Base-by-base conservation (phyloP, 1,140 invertebrate species). In the Caenorhabditis latens region DNA sequence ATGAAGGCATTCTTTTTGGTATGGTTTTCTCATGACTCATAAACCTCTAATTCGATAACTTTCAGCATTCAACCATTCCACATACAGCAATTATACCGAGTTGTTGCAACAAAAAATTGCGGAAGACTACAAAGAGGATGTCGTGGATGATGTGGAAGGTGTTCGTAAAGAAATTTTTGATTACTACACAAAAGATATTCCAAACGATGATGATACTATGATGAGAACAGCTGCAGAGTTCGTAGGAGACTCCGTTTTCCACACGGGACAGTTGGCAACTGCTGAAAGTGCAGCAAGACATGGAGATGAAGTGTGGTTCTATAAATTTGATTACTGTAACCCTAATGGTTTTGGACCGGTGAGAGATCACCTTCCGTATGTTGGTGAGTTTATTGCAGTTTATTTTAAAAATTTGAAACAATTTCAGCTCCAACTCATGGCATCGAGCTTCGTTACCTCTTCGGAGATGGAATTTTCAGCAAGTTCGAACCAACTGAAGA, bases 391-490 rank as follows among this genome's bases (percentile, higher is more conserved):
- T 75, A 42, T 46, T 7, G n/a, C 2, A n/a, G n/a, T 21, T 48
- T 21, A 4, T 42, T 85, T 42, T 43, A 7, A 21, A 6, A 21
- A 14, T 40, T 11, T 24, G 9, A 24, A 19, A 9, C 13, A 8
- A 1, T 82, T 86, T 50, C 55, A 86, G 86, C 50, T 11, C 83
- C 90, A 6, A 91, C 90, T 5, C 90, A 91, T 79, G 86, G 90
- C 40, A 90, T 83, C 4, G 90, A 91, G 48, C 71, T 91, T 43
- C 90, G 91, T 14, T 91, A 91, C 84, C 32, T 91, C 32, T 89
- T 91, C 21, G 84, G 88, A 16, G 89, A 88, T n/a, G 87, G 91
- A 5, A 71, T 89, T n/a, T 79, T 91, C 13, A 84, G 61, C n/a
- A 83, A 92, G 21, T 91, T 91, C 83, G 32, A 87, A 24, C 91